These are phyloP conservation scores for Cyprinus carpio DNA, from an alignment of 2,113 vertebrate genomes.

Conservation along the genomic window DNA sequence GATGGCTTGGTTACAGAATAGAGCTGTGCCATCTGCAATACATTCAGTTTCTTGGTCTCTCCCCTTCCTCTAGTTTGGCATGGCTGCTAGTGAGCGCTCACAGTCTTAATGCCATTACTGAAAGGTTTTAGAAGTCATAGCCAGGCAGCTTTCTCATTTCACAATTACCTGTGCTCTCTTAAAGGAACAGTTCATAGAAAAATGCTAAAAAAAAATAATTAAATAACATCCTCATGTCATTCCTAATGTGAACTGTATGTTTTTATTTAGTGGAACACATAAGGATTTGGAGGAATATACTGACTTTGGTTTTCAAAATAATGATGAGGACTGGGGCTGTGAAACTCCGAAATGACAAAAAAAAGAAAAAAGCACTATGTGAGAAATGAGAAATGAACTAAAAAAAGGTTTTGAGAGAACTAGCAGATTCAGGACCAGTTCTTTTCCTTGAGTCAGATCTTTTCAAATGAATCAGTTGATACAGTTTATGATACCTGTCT, in stretches of 20 bases:
- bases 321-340: background rate
- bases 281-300: background rate
- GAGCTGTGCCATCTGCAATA: slow-evolving; percentile 82
- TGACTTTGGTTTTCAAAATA: background rate
- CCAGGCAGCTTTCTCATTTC: slow-evolving; percentile 74
- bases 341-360: background rate
- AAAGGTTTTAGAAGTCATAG: slow-evolving; percentile 79
- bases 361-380: background rate
- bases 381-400: background rate
- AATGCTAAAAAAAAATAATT: too few species aligned
- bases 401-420: background rate
- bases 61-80: slow-evolving; percentile 70
- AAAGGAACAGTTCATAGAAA: background rate
- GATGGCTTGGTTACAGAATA: slow-evolving; percentile 76
- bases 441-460: background rate
- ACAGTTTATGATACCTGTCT: background rate
- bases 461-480: background rate
- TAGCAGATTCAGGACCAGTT: background rate
- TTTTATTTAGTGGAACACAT: background rate
- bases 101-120: slow-evolving; percentile 79
- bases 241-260: background rate
- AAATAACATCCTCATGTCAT: background rate
- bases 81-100: slow-evolving; percentile 64
- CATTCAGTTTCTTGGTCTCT: slow-evolving; percentile 73
- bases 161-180: slow-evolving; percentile 46